Evolutionary conservation across 2,797 vertebrate species (phyloP).

Genomic region (Arremon brunneinucha): DNA sequence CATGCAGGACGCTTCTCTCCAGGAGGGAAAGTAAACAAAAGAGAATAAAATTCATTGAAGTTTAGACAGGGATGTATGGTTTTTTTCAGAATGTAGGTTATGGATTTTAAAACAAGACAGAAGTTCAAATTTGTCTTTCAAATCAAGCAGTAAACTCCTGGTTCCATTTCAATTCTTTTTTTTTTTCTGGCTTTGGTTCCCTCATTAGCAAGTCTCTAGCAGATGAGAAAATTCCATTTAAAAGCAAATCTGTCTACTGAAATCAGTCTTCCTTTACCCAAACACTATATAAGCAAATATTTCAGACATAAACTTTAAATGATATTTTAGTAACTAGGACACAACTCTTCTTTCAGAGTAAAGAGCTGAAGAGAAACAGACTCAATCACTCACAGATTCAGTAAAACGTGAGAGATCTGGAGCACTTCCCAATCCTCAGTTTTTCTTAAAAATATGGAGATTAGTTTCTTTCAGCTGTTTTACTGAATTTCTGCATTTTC

Average conservation of each 20-base stretch:
- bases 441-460: neutral
- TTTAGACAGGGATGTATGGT: neutral
- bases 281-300: neutral
- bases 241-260: slow-evolving; percentile 8
- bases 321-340: neutral
- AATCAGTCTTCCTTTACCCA: neutral
- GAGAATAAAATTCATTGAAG: neutral
- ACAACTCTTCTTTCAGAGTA: neutral
- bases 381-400: neutral
- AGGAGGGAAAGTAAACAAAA: neutral
- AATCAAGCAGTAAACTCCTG: neutral
- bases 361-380: slow-evolving; percentile 24
- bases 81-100: neutral
- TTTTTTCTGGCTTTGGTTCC: slow-evolving; percentile 2
- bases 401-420: neutral
- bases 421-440: neutral
- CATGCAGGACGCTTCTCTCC: neutral
- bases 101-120: neutral
- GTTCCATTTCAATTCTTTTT: neutral
- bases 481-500: slow-evolving; percentile 6
- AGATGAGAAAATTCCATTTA: neutral
- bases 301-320: neutral
- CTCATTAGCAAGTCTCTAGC: neutral
- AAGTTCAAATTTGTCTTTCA: slow-evolving; percentile 7
- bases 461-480: neutral